These are phyloP conservation scores for Heloderma charlesbogerti DNA, from an alignment of 2,113 vertebrate genomes.

Conservation along the genomic window DNA sequence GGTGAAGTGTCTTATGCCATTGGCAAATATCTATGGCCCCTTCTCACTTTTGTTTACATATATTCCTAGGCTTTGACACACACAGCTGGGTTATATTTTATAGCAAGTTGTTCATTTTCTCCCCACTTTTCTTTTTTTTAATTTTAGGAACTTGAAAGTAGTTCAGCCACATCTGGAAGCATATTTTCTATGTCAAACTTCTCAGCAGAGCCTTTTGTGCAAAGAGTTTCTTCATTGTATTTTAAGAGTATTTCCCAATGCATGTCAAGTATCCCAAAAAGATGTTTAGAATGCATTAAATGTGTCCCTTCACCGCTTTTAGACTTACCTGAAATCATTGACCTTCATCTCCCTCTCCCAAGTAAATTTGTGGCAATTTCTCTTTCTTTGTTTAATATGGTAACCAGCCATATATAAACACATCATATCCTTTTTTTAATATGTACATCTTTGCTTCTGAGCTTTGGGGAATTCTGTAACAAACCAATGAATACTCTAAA, in stretches of 20 bases:
- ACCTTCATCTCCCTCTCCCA: neutral
- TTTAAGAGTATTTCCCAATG: constrained; percentile 66
- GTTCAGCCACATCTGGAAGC: constrained; percentile 68
- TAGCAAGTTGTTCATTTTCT: constrained; percentile 71
- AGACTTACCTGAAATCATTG: constrained; percentile 9
- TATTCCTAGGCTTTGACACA: constrained; percentile 69
- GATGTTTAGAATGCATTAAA: constrained; percentile 51
- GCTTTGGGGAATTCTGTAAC: constrained; percentile 35
- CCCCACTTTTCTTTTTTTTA: constrained; percentile 52
- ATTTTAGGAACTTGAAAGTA: constrained; percentile 66
- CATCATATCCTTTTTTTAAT: neutral
- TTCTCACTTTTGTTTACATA: constrained; percentile 67
- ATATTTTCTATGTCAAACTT: constrained; percentile 69
- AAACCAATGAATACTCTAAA: constrained; percentile 39
- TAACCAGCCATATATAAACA: neutral
- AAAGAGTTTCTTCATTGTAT: constrained; percentile 55
- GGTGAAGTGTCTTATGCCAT: constrained; percentile 57
- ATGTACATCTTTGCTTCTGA: constrained; percentile 3
- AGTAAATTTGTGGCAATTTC: fast-evolving
- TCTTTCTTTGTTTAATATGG: constrained; percentile 2
- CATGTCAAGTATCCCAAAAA: constrained; percentile 67
- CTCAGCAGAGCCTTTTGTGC: constrained; percentile 49
- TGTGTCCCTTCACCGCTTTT: constrained; percentile 6
- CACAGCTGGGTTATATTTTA: constrained; percentile 72
- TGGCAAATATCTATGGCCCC: constrained; percentile 22